These are phyloP conservation scores for Serilophus lunatus DNA, from an alignment of 2,113 vertebrate species.

Conservation along the genomic window DNA sequence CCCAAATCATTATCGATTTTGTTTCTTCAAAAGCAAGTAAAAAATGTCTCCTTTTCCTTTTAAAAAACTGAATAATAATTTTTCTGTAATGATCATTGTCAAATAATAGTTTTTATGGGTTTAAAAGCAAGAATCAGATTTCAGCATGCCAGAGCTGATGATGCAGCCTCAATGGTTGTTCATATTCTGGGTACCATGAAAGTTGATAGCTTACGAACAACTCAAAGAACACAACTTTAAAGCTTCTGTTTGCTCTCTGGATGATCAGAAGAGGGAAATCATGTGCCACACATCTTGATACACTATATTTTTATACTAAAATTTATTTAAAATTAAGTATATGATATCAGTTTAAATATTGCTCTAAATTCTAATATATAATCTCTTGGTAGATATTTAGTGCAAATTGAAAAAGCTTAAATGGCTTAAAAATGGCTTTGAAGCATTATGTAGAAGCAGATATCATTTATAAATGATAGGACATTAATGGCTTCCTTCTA, in stretches of 20 bases:
- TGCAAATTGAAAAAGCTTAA: constrained; percentile 75
- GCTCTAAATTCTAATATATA: constrained; percentile 69
- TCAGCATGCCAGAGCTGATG: neutral
- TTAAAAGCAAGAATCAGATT: neutral
- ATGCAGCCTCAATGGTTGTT: neutral
- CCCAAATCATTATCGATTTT: neutral
- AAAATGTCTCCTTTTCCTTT: neutral
- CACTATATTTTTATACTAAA: constrained; percentile 48
- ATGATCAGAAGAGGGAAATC: constrained; percentile 51
- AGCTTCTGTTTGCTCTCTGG: constrained; percentile 29
- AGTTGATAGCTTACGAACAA: neutral
- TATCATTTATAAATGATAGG: constrained; percentile 68
- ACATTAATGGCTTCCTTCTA: constrained; percentile 68
- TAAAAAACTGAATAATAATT: neutral
- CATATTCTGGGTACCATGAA: neutral
- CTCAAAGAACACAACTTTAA: constrained; percentile 21
- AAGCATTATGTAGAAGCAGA: constrained; percentile 70
- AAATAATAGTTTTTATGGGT: neutral
- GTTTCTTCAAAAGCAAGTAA: neutral
- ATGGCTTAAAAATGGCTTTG: constrained; percentile 75
- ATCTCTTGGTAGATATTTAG: constrained; percentile 71
- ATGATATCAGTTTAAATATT: constrained; percentile 67
- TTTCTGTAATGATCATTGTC: neutral
- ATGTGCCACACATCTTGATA: constrained; percentile 23
- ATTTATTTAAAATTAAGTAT: constrained; percentile 72